A percentile compares a stretch with the other conserved stretches of the same genome.
phyloP scores from a whole-genome alignment of 2,888 invertebrate species.

The Lissonota sp. region DNA sequence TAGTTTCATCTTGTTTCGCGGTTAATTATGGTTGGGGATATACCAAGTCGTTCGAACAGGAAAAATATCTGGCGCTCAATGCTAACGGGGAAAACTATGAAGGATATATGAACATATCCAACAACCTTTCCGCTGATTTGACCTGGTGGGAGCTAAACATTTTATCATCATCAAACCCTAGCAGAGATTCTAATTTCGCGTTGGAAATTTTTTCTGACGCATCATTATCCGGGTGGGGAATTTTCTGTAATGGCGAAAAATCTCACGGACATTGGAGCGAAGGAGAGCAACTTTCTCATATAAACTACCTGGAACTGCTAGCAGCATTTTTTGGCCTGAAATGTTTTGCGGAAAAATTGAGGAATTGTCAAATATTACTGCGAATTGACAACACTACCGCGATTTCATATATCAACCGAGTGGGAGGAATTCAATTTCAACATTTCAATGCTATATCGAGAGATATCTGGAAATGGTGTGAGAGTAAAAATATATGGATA shows the following conservation, averaged over 20 bases:
- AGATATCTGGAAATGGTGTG: slow-evolving; percentile 35
- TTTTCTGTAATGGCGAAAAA: slow-evolving; percentile 40
- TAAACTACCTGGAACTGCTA: slow-evolving; percentile 34
- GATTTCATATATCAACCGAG: slow-evolving; percentile 35
- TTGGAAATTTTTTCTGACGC: slow-evolving; percentile 62
- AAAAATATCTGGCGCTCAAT: slow-evolving; percentile 42
- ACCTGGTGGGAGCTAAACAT: slow-evolving; percentile 41
- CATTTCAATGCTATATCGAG: neutral
- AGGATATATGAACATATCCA: slow-evolving; percentile 35
- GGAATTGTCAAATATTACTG: slow-evolving; percentile 36
- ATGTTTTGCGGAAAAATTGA: slow-evolving; percentile 33
- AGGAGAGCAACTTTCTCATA: slow-evolving; percentile 19
- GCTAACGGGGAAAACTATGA: slow-evolving; percentile 38
- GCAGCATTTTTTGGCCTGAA: slow-evolving; percentile 31
- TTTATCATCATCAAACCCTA: neutral
- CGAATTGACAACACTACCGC: slow-evolving; percentile 52
- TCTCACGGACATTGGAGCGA: slow-evolving; percentile 53
- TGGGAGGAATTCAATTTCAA: slow-evolving; percentile 17
- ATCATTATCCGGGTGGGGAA: slow-evolving; percentile 51
- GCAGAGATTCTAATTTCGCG: slow-evolving; percentile 11
- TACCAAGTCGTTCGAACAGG: slow-evolving; percentile 46
- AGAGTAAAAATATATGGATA: neutral
- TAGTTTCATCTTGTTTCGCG: slow-evolving; percentile 55
- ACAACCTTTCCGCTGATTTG: slow-evolving; percentile 29
- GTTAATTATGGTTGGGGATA: slow-evolving; percentile 52